Evolutionary conservation across 2,888 invertebrate genomes (phyloP), one percentile per base, ranked within the genome.

Genomic region (Nowickia ferox): DNA sequence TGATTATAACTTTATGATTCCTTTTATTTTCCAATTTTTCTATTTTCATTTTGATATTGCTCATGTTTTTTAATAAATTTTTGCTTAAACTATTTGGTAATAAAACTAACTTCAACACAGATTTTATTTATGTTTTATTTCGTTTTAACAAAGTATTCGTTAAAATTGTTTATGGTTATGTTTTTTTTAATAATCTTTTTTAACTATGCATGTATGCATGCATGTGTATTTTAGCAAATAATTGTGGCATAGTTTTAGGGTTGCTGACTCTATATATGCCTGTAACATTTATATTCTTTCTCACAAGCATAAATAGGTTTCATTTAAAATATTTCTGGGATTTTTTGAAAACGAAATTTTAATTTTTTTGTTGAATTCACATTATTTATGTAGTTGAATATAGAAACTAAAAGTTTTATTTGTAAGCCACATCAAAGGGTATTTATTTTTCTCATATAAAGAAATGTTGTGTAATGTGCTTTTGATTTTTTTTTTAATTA

Each of bases 211-310:
- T 30, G 30, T 30, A 30, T 30, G 30, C 4, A 30, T 30, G 30
- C 4, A 30, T 30, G 17, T 74, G n/a, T 68, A 30, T 74, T 66
- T 76, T 13, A 61, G 51, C 30, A 83, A 83, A 86, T 80, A 83
- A 72, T 83, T 86, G 86, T 74, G 86, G 79, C 83, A 86, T 80
- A 86, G 79, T 86, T 86, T 77, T 61, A 65, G 81, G 69, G 69
- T 71, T 79, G 46, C 42, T 76, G 53, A 19, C 63, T 71, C 30
- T 13, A 57, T 13, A 57, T 78, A 22, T 69, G 42, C 46, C 19
- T 84, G 38, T 61, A 78, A 44, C 42, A 78, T 78, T 66, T 59
- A 63, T 51, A 61, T 83, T 66, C 48, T 59, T 66, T 77, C 42
- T 51, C 15, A 71, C n/a, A 77, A 48, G 4, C 6, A 66, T 44